Percentiles rank a stretch among this genome's conserved stretches.
These are phyloP conservation scores for Nasonia giraulti DNA, from an alignment of 1,140 invertebrate genomes.

Conservation along the genomic window DNA sequence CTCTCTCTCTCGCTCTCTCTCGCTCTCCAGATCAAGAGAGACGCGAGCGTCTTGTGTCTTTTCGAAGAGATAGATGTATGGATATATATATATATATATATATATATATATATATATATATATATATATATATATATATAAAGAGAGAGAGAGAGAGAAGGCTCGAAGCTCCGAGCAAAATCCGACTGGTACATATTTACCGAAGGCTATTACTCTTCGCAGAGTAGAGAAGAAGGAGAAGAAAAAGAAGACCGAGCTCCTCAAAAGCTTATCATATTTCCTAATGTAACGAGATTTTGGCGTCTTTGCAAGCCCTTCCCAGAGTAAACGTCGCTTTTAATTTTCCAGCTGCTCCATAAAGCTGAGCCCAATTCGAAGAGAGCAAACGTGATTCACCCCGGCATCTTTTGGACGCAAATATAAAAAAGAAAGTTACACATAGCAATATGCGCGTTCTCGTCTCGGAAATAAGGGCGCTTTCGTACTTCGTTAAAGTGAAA, in stretches of 20 bases:
- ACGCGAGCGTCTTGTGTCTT: neutral
- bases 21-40: neutral
- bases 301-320: neutral
- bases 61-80: neutral
- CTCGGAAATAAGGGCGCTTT: no score
- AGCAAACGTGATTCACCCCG: no score
- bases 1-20: no score
- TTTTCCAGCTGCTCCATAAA: neutral
- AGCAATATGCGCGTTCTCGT: no score
- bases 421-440: no score
- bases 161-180: neutral
- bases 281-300: conserved; percentile 1
- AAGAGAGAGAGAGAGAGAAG: neutral
- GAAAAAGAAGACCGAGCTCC: neutral
- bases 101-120: neutral
- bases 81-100: no score
- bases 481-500: no score
- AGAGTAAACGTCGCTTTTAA: neutral
- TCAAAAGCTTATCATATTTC: neutral
- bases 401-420: no score
- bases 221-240: neutral
- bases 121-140: no score
- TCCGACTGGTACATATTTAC: neutral
- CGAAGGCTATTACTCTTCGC: neutral
- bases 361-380: no score